Evolutionary conservation across 2,113 vertebrate species (phyloP), one percentile per base, ranked within the genome.

Genomic region (Bos indicus): DNA sequence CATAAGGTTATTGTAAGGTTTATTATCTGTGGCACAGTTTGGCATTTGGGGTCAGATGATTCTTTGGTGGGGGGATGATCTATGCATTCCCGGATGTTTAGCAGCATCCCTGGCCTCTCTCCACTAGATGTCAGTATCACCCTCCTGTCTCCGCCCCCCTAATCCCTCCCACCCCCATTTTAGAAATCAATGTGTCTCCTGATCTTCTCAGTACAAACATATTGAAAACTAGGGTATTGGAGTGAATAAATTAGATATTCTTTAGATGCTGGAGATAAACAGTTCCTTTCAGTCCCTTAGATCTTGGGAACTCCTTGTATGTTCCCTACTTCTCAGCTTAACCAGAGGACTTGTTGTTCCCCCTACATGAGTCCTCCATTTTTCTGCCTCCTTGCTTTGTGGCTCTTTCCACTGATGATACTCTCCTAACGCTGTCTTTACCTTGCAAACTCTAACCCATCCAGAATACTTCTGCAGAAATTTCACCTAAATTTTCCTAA

Each of bases 101-200:
- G 33, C 30, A 28, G 46, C 30, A 51, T 11, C 13, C 13, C 40
- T 78, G 43, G 10, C 78, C 8, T 71, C 48, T 88, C 6, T 13
- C 82, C 96, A 94, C 59, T 96, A 97, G 88, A 77, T 94, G 95
- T 74, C 90, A 96, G 92, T 90, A 84, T 84, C 23, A 26, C 6
- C 9, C 21, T 83, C 78, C 56, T 12, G 14, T 83, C 19, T n/a
- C 71, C 4, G 0, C 15, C 14, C 52, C 86, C 64, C 33, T 9
- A n/a, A 8, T 12, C 5, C 6, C 19, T 7, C 9, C 19, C 10
- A 33, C 40, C 36, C 7, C 15, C 12, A 62, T 36, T 60, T 62
- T 62, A 33, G 64, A 59, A 80, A 94, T 48, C 6, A 19, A 13
- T 74, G 28, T 30, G 1, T 43, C 84, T 64, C 10, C 2, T 52